Conservation (phyloP, 2,113 vertebrate species). For the Oxygymnocypris stewartii region DNA sequence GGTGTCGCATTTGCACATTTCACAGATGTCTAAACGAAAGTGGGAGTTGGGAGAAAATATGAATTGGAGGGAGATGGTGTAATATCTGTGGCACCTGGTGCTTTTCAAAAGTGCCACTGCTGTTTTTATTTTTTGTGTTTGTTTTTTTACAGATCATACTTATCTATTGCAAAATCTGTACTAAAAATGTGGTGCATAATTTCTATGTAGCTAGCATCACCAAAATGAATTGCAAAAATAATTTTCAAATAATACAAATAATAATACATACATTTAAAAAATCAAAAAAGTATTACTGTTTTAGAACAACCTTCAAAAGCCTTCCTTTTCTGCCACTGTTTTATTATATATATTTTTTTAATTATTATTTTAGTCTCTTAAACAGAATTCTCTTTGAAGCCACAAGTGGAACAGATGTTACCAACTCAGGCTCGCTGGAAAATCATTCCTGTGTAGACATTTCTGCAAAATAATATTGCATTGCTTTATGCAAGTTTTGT, state of each 20-base stretch:
- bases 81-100: not conserved
- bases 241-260: not conserved
- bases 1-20: not conserved
- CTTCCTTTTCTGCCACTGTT: not conserved
- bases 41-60: not conserved
- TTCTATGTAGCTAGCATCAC: not conserved
- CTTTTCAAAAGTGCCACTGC: not conserved
- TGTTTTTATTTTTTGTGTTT: not conserved
- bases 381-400: not conserved
- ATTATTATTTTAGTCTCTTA: not conserved
- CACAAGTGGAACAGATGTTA: not conserved
- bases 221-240: not conserved
- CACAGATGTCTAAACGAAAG: constrained; percentile 13
- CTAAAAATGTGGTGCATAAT: not conserved
- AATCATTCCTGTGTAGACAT: not conserved
- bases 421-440: not conserved
- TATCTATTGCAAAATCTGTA: not conserved
- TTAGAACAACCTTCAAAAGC: not conserved
- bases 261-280: not conserved
- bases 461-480: not conserved
- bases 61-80: not conserved
- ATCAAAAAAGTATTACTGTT: not conserved
- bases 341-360: no score
- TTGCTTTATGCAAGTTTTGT: not conserved
- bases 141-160: not conserved